phyloP scores from a whole-genome alignment of 2,113 vertebrate species.

The Poeciliopsis occidentalis region DNA sequence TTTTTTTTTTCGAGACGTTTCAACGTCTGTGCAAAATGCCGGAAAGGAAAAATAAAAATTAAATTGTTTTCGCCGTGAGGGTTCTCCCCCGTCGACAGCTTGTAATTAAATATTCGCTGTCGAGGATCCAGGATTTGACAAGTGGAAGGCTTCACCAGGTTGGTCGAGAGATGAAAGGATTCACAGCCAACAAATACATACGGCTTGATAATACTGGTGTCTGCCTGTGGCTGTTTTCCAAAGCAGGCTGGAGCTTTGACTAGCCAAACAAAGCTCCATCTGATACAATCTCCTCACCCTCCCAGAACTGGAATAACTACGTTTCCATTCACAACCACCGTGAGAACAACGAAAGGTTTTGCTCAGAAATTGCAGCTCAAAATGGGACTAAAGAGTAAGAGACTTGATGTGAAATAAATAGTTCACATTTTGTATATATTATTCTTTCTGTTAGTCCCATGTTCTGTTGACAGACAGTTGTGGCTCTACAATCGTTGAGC shows the following conservation, averaged over 20 bases:
- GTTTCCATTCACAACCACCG: not conserved
- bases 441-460: not conserved
- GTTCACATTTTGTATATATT: not conserved
- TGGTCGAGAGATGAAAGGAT: not conserved
- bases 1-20: not conserved
- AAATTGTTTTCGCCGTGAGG: not conserved
- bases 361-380: not conserved
- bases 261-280: constrained; percentile 14
- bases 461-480: not conserved
- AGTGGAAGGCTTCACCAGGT: constrained; percentile 4
- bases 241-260: not conserved
- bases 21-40: not conserved
- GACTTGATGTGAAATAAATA: not conserved
- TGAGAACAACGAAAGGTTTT: not conserved
- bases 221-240: constrained; percentile 3
- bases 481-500: not conserved
- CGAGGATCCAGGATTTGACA: constrained; percentile 1
- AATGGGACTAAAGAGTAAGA: not conserved
- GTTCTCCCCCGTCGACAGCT: constrained; percentile 15
- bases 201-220: constrained; percentile 4
- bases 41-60: not conserved
- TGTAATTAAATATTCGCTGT: constrained; percentile 23
- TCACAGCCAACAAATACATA: constrained; percentile 1
- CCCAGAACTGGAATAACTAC: not conserved
- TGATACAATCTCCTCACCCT: not conserved